Percentiles rank a stretch among this genome's conserved stretches.
phyloP scores from a whole-genome alignment of 1,140 invertebrate species.

The Triops longicaudatus region DNA sequence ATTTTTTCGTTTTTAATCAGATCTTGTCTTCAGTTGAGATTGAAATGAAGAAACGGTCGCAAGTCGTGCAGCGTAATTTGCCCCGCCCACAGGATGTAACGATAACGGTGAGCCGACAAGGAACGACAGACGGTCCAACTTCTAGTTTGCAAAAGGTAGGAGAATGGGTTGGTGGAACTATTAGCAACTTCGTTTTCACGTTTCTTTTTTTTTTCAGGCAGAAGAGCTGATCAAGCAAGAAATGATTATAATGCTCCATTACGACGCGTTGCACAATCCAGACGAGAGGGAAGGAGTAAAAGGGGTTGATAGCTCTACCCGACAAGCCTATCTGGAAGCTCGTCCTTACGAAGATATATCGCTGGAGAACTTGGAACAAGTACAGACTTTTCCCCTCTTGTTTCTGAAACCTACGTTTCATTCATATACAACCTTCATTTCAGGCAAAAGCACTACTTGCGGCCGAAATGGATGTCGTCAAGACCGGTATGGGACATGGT shows the following conservation, averaged over 20 bases:
- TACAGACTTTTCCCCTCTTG: constrained; percentile 34
- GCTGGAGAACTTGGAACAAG: constrained; percentile 58
- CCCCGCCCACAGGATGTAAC: constrained; percentile 84
- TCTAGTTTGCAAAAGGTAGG: constrained; percentile 67
- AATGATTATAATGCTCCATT: constrained; percentile 92
- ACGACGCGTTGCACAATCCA: constrained; percentile 58
- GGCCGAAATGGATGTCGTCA: constrained; percentile 81
- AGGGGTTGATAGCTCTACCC: constrained; percentile 29
- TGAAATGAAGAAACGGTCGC: constrained; percentile 71
- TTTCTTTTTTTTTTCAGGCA: constrained; percentile 48
- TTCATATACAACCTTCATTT: constrained; percentile 11
- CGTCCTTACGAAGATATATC: constrained; percentile 70
- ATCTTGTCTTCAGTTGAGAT: constrained; percentile 41
- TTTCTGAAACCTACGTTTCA: neutral
- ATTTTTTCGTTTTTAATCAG: constrained; percentile 20
- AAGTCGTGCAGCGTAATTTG: constrained; percentile 78
- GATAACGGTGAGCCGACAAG: constrained; percentile 63
- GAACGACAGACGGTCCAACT: constrained; percentile 59
- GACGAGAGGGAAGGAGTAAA: constrained; percentile 42
- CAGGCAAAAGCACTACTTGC: constrained; percentile 57
- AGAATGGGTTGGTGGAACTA: constrained; percentile 31
- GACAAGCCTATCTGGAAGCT: constrained; percentile 63
- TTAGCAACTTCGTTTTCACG: neutral
- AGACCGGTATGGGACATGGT: constrained; percentile 88
- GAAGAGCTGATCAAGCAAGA: constrained; percentile 96